A percentile compares a stretch with the other conserved stretches of the same genome.
Evolutionary conservation across 2,113 vertebrate species (phyloP).

Genomic region (Cyprinodon variegatus): DNA sequence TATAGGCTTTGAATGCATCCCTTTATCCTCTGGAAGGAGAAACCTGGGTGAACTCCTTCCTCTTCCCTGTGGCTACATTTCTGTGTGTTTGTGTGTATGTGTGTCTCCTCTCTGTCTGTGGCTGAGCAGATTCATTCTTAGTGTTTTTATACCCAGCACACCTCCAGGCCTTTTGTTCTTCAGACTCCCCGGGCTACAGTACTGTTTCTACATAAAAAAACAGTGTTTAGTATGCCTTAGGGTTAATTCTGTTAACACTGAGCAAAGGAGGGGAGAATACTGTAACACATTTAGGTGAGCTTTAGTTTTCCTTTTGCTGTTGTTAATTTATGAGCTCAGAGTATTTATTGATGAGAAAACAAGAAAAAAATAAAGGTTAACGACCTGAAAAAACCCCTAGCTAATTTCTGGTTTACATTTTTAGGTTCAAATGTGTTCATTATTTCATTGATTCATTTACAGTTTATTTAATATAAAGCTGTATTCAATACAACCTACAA

Average conservation of each 20-base stretch:
- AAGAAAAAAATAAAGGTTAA: not conserved
- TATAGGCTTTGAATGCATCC: constrained; percentile 66
- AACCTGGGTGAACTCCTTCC: constrained; percentile 61
- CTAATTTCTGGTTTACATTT: not conserved
- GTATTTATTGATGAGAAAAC: not conserved
- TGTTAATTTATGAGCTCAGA: not conserved
- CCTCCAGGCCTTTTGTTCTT: constrained; percentile 48
- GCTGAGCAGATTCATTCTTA: constrained; percentile 55
- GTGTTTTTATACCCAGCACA: constrained; percentile 34
- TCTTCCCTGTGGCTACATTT: constrained; percentile 55
- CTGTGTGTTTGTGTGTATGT: constrained; percentile 29
- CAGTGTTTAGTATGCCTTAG: not conserved
- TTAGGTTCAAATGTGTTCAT: not conserved
- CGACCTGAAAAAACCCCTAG: not conserved
- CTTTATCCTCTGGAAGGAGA: constrained; percentile 65
- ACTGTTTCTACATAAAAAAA: not conserved
- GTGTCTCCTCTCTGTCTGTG: constrained; percentile 63
- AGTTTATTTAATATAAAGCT: not conserved
- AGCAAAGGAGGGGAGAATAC: constrained; percentile 11
- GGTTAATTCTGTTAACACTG: constrained; percentile 25
- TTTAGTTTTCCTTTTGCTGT: not conserved
- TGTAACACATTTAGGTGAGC: constrained; percentile 14
- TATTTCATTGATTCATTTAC: not conserved
- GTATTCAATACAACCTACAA: not conserved
- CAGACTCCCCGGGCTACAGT: constrained; percentile 27